Evolutionary conservation across 2,113 vertebrate species (phyloP).

Genomic region (Corynorhinus townsendii): DNA sequence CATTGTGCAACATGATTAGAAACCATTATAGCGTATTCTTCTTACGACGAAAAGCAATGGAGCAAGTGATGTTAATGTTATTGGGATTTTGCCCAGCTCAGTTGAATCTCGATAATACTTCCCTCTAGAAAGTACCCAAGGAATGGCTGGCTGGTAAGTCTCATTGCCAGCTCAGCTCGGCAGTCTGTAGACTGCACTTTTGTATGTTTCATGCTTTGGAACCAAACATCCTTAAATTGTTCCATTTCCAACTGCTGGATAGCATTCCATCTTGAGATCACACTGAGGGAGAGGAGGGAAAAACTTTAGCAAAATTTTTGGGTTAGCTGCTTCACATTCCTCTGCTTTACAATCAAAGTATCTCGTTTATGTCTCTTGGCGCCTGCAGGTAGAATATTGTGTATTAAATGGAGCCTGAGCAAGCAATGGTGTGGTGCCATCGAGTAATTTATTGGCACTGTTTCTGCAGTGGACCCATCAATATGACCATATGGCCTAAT

Average conservation of each 20-base stretch:
- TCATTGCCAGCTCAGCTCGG: background rate
- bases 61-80: conserved; percentile 36
- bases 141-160: conserved; percentile 21
- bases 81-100: conserved; percentile 11
- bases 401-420: conserved; percentile 1
- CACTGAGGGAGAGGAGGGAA: background rate
- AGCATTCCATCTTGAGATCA: conserved; percentile 62
- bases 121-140: conserved; percentile 30
- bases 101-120: conserved; percentile 28
- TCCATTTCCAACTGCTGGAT: conserved; percentile 62
- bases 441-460: conserved; percentile 25
- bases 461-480: background rate
- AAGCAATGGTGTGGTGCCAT: background rate
- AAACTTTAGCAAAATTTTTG: conserved; percentile 34
- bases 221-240: conserved; percentile 46
- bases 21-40: background rate
- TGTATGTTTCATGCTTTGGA: conserved; percentile 61
- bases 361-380: conserved; percentile 46
- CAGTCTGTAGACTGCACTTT: conserved; percentile 49
- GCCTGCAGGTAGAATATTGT: background rate
- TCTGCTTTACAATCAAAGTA: conserved; percentile 51
- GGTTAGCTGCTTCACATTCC: conserved; percentile 47
- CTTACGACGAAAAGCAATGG: conserved; percentile 29
- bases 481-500: background rate
- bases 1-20: conserved; percentile 16